phyloP scores from a whole-genome alignment of 2,113 vertebrate genomes.

The Heteronetta atricapilla region DNA sequence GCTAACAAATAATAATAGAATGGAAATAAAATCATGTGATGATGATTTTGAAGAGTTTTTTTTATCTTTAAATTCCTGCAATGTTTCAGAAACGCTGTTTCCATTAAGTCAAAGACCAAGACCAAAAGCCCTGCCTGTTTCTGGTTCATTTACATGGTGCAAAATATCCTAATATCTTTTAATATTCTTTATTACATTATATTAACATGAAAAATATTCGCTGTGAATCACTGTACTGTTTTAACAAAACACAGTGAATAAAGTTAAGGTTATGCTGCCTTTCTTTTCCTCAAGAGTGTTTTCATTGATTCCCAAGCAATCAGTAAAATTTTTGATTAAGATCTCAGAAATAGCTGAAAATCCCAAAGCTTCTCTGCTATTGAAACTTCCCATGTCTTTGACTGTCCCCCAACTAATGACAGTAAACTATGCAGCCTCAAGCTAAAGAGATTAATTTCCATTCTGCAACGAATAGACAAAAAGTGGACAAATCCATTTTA shows the following conservation, averaged over 20 bases:
- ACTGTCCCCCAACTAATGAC: conserved; percentile 82
- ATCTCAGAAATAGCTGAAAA: conserved; percentile 81
- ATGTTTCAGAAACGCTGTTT: neutral
- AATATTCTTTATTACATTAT: neutral
- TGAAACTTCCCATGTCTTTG: conserved; percentile 86
- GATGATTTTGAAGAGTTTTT: neutral
- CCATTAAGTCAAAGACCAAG: neutral
- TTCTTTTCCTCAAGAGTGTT: conserved; percentile 54
- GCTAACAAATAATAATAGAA: neutral
- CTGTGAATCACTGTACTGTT: neutral
- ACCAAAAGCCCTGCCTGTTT: neutral
- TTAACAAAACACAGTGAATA: conserved; percentile 25
- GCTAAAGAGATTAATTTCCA: conserved; percentile 85
- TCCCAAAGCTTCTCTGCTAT: conserved; percentile 80
- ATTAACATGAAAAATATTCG: neutral
- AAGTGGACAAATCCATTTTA: conserved; percentile 32
- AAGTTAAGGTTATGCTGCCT: conserved; percentile 8
- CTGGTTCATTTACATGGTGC: neutral
- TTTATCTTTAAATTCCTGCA: neutral
- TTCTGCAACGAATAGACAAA: conserved; percentile 72
- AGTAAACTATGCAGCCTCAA: conserved; percentile 81
- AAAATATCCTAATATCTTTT: neutral
- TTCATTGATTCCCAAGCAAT: conserved; percentile 76
- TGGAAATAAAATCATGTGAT: rapidly evolving
- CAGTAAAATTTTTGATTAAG: conserved; percentile 79